These are phyloP conservation scores for Paracanthobrama guichenoti DNA, from an alignment of 2,113 vertebrate genomes.

Conservation along the genomic window DNA sequence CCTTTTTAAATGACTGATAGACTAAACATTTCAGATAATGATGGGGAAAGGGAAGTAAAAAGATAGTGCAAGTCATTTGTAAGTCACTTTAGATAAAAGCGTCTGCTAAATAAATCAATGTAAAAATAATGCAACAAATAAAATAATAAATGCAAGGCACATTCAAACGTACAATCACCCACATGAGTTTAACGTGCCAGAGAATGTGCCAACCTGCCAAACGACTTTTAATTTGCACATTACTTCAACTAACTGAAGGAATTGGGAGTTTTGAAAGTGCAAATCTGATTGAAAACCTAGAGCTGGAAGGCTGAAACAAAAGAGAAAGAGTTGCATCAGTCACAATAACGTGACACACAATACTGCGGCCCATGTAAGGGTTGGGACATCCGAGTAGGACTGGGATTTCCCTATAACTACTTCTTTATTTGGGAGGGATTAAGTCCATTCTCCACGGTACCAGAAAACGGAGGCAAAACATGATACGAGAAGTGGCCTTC, in stretches of 20 bases:
- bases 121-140: neutral
- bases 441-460: conserved; percentile 41
- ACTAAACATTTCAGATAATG: too few relatives aligned
- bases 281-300: neutral
- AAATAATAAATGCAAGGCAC: neutral
- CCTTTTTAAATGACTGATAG: too few relatives aligned
- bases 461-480: conserved; percentile 32
- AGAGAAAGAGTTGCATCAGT: neutral
- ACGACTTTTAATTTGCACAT: neutral
- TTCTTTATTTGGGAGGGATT: conserved; percentile 26
- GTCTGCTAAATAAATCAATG: neutral
- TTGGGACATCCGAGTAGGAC: neutral
- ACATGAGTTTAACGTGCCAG: neutral
- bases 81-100: too few relatives aligned
- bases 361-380: neutral
- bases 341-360: neutral
- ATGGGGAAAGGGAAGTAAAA: too few relatives aligned
- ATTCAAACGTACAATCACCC: neutral
- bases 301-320: neutral
- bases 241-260: neutral
- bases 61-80: too few relatives aligned
- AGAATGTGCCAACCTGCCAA: too few relatives aligned
- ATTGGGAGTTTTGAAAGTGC: neutral
- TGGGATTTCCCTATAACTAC: conserved; percentile 26
- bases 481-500: conserved; percentile 15